Conservation (phyloP, 2,888 invertebrate species). For the Lycocerus yunnanus region DNA sequence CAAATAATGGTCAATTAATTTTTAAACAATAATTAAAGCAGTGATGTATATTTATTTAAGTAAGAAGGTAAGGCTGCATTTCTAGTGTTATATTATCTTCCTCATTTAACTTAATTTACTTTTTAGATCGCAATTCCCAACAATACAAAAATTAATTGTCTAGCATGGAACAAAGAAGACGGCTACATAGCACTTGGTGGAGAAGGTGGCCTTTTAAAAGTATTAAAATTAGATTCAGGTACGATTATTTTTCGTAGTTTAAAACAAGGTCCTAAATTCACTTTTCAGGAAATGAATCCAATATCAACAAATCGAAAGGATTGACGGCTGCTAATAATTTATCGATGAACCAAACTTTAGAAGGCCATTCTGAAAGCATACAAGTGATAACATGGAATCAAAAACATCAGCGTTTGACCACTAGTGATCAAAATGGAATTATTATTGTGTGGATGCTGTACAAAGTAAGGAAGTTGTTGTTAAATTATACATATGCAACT, state of each 20-base stretch:
- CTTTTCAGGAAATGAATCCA: conserved; percentile 43
- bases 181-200: conserved; percentile 98
- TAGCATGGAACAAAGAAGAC: conserved; percentile 95
- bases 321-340: conserved; percentile 79
- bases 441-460: conserved; percentile 99
- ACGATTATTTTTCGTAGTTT: neutral
- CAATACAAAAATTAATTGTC: conserved; percentile 86
- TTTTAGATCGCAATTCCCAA: conserved; percentile 94
- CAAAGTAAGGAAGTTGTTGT: conserved; percentile 62
- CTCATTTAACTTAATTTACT: conserved; percentile 8
- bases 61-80: conserved; percentile 46
- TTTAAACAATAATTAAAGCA: neutral
- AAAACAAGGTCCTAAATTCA: neutral
- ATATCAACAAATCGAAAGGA: conserved; percentile 52
- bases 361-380: conserved; percentile 90
- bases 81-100: conserved; percentile 3
- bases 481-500: conserved; percentile 45
- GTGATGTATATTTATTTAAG: conserved; percentile 53
- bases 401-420: conserved; percentile 92
- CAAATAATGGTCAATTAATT: too few species aligned
- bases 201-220: conserved; percentile 93
- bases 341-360: conserved; percentile 95
- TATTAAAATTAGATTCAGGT: conserved; percentile 88
- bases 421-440: conserved; percentile 94
- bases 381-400: conserved; percentile 98